Evolutionary conservation across 2,797 vertebrate species (phyloP).

Genomic region (Micrastur ruficollis): DNA sequence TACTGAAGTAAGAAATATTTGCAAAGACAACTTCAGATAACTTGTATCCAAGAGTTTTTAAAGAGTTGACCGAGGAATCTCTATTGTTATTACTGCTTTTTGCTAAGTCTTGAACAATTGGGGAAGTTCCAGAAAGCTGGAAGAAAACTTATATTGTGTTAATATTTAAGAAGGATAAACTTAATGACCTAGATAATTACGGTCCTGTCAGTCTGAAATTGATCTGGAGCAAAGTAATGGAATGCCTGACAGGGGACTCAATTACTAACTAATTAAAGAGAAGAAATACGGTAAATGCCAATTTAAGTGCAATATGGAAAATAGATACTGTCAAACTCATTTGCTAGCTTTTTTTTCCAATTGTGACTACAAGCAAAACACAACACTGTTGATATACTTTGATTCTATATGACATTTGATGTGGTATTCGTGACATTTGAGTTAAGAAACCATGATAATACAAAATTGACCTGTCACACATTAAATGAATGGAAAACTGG

Average conservation of each 20-base stretch:
- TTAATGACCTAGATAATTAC: conserved; percentile 67
- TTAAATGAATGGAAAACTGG: not conserved
- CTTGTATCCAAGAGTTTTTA: not conserved
- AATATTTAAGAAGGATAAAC: conserved; percentile 68
- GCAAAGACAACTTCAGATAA: not conserved
- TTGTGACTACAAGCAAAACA: conserved; percentile 18
- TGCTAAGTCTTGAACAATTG: conserved; percentile 7
- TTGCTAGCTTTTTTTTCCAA: not conserved
- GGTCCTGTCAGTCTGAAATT: conserved; percentile 59
- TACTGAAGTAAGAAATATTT: not conserved
- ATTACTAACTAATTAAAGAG: conserved; percentile 64
- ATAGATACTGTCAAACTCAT: not conserved
- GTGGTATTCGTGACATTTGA: conserved; percentile 4
- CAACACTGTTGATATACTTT: not conserved
- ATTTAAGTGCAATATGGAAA: conserved; percentile 36
- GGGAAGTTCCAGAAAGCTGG: conserved; percentile 49
- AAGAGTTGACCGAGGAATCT: not conserved
- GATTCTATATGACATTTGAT: conserved; percentile 9
- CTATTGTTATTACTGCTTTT: not conserved
- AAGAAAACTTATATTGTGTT: conserved; percentile 49
- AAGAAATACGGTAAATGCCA: conserved; percentile 60
- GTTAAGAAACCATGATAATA: conserved; percentile 20
- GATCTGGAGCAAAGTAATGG: conserved; percentile 53
- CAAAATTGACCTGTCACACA: not conserved
- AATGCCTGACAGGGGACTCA: conserved; percentile 60